Evolutionary conservation across 2,888 invertebrate genomes (phyloP).

Genomic region (Clepsis dumicolana): DNA sequence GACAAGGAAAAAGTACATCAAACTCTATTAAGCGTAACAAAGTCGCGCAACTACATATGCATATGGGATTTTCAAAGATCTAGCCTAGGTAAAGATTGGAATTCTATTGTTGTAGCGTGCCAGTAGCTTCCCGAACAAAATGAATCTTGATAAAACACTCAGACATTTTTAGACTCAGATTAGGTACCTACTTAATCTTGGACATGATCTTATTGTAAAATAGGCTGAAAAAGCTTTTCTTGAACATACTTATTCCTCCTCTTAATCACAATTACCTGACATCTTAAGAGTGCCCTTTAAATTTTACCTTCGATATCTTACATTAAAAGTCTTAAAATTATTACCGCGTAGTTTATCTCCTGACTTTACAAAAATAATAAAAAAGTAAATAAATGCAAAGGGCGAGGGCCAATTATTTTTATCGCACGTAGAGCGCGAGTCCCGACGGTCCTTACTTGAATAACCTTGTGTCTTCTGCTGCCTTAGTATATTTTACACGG

Average conservation of each 20-base stretch:
- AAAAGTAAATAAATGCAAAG: slow-evolving; percentile 63
- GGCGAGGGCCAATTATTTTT: slow-evolving; percentile 64
- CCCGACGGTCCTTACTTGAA: slow-evolving; percentile 44
- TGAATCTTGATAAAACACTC: background rate
- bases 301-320: slow-evolving; percentile 48
- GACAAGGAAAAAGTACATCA: no score
- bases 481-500: slow-evolving; percentile 76
- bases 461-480: slow-evolving; percentile 58
- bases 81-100: no score
- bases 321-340: slow-evolving; percentile 52
- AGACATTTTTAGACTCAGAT: no score
- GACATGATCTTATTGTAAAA: no score
- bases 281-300: slow-evolving; percentile 39
- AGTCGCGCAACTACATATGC: no score
- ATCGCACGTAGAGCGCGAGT: slow-evolving; percentile 50
- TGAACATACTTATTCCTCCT: background rate
- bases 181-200: background rate
- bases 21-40: no score
- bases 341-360: slow-evolving; percentile 56
- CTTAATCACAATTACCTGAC: slow-evolving; percentile 26
- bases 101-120: no score
- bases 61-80: no score
- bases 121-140: no score
- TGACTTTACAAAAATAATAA: slow-evolving; percentile 51
- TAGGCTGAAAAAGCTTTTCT: no score